A percentile compares a stretch with the other conserved stretches of the same genome.
Conservation (phyloP, 30 jellyfish, hydroid and myxozoan species). For the Mastigias papua region DNA sequence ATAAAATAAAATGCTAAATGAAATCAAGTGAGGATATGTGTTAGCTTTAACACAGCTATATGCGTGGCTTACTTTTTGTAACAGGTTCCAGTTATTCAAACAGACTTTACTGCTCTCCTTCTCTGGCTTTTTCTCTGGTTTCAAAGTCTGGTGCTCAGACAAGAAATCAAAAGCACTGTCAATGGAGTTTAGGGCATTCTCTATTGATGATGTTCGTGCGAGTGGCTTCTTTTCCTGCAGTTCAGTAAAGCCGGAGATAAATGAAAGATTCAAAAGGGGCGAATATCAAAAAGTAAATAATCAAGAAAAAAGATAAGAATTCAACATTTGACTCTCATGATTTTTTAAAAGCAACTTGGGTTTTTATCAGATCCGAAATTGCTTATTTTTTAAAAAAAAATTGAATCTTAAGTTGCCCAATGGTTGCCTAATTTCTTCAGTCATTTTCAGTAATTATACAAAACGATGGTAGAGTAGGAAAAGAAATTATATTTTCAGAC, state of each 20-base stretch:
- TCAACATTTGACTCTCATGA: too few species aligned
- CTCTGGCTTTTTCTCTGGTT: constrained; percentile 4
- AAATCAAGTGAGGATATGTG: too few species aligned
- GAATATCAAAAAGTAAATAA: not conserved
- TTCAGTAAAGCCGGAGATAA: not conserved
- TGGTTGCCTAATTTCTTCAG: too few species aligned
- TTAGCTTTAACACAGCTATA: not conserved
- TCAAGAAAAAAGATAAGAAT: too few species aligned
- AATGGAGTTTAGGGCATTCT: constrained; percentile 65
- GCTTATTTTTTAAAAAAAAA: too few species aligned
- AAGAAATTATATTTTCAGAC: too few species aligned
- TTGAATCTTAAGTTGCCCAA: too few species aligned
- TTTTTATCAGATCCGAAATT: too few species aligned
- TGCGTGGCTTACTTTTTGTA: constrained; percentile 11
- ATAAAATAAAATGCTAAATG: too few species aligned
- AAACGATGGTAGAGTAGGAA: too few species aligned
- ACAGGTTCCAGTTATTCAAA: constrained; percentile 12
- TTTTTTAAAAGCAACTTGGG: too few species aligned
- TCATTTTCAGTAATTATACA: too few species aligned
- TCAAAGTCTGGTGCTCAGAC: constrained; percentile 69
- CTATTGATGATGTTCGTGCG: constrained; percentile 65
- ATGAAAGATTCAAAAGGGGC: not conserved
- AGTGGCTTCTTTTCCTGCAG: constrained; percentile 33
- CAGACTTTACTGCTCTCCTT: not conserved
- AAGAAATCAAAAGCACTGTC: constrained; percentile 71